Evolutionary conservation across 2,113 vertebrate species (phyloP), one percentile per base, ranked within the genome.

Genomic region (Haemorhous mexicanus): DNA sequence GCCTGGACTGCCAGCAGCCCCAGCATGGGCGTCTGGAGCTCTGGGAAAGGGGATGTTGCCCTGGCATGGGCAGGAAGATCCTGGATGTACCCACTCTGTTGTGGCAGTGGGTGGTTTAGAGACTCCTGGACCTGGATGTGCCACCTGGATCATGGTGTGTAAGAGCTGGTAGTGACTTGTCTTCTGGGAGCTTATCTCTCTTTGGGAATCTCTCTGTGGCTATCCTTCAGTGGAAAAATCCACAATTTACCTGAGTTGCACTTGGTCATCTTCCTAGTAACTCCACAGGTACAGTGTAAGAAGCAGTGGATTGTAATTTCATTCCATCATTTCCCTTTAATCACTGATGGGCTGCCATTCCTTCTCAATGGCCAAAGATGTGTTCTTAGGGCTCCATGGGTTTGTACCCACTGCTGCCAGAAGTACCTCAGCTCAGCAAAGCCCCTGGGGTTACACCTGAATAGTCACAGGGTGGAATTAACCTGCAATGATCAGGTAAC

Each of bases 381-480:
- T 72, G 56, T 87, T 33, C 76, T 47, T 21, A 44, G 59, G 11
- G 12, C 37, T 53, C 37, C 37, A 7, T 9, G 46, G 44, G 24
- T 78, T 35, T 75, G 52, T 30, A 56, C 62, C 22, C 53, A 18
- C 55, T 75, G 70, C 66, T 79, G 53, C 46, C 85, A 84, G 69
- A 41, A 13, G 19, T 32, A 12, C 21, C 20, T 67, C 56, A 82
- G 64, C 59, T 43, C 39, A 30, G 27, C 23, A 59, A 59, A 78
- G 16, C n/a, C 22, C 5, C 32, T 2, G 5, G 35, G 28, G 10
- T 74, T 86, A 11, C 22, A 69, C 14, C 10, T 72, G 35, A 24
- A 11, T 35, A 53, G 52, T 50, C 27, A 32, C 0, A 0, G 37
- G 26, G 7, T 39, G 2, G 61, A 59, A 70, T 63, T 84, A 53